A percentile compares a stretch with the other conserved stretches of the same genome.
These are phyloP conservation scores for Odontothrips loti DNA, from an alignment of 2,888 invertebrate genomes.

Conservation along the genomic window DNA sequence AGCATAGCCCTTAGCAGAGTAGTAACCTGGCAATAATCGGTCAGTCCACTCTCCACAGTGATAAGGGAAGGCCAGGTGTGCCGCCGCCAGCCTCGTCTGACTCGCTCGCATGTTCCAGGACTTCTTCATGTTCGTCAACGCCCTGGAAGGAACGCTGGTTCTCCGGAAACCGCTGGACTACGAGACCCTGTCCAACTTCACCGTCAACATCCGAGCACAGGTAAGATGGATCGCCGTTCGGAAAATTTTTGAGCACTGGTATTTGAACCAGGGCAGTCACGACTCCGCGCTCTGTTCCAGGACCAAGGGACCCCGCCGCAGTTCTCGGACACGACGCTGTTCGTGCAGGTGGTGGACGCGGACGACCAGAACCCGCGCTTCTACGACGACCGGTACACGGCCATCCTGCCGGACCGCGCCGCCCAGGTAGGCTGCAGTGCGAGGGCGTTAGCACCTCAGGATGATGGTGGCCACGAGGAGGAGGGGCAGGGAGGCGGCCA, in stretches of 20 bases:
- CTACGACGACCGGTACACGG: constrained; percentile 67
- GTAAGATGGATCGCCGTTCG: constrained; percentile 42
- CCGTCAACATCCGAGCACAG: constrained; percentile 61
- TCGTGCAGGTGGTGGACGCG: constrained; percentile 77
- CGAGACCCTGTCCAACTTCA: constrained; percentile 73
- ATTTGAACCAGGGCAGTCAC: neutral
- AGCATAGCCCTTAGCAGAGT: neutral
- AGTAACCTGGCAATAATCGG: neutral
- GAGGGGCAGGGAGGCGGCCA: neutral
- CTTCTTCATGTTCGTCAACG: constrained; percentile 77
- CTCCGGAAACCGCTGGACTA: constrained; percentile 76
- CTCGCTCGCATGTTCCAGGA: constrained; percentile 52
- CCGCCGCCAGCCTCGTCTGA: too few species aligned
- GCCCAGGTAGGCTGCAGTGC: constrained; percentile 38
- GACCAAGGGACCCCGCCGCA: constrained; percentile 80
- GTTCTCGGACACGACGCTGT: constrained; percentile 67
- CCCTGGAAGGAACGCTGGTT: constrained; percentile 77
- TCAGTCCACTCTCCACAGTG: too few species aligned
- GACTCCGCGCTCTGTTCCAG: constrained; percentile 44
- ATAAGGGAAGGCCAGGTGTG: too few species aligned
- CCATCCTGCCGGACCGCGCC: constrained; percentile 61
- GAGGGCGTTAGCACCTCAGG: neutral
- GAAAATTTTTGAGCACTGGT: neutral
- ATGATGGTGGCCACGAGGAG: neutral
- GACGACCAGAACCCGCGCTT: constrained; percentile 90